phyloP scores from a whole-genome alignment of 2,888 invertebrate genomes.

The Tortricodes alternella region DNA sequence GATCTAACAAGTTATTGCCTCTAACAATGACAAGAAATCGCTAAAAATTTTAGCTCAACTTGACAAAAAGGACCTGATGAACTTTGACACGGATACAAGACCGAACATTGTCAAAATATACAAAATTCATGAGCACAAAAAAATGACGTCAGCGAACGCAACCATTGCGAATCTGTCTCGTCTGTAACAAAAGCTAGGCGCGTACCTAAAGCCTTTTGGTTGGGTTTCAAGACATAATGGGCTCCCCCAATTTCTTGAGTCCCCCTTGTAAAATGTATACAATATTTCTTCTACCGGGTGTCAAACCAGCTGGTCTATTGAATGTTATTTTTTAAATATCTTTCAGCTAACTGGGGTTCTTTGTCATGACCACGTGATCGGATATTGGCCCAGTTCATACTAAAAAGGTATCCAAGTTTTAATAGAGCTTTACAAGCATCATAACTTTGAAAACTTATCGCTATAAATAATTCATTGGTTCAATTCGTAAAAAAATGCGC shows the following conservation, averaged over 20 bases:
- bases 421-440: background rate
- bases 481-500: constrained; percentile 35
- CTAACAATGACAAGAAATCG: background rate
- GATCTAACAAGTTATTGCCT: background rate
- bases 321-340: constrained; percentile 46
- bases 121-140: constrained; percentile 48
- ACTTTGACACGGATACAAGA: constrained; percentile 68
- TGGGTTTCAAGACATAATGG: constrained; percentile 54
- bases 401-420: constrained; percentile 3
- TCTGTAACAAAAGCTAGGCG: constrained; percentile 57
- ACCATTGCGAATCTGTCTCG: constrained; percentile 66
- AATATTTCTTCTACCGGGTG: constrained; percentile 66
- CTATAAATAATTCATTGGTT: constrained; percentile 24
- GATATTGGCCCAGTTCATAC: constrained; percentile 46
- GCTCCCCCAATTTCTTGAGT: constrained; percentile 65
- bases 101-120: constrained; percentile 48
- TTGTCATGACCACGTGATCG: constrained; percentile 62
- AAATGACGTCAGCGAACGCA: constrained; percentile 38
- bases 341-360: constrained; percentile 25
- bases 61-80: constrained; percentile 53
- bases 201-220: constrained; percentile 41
- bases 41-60: constrained; percentile 21
- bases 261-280: constrained; percentile 65
- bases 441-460: background rate
- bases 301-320: constrained; percentile 77